Evolutionary conservation across 2,888 invertebrate species (phyloP), one percentile per base, ranked within the genome.

Genomic region (Mactromeris polynyma): DNA sequence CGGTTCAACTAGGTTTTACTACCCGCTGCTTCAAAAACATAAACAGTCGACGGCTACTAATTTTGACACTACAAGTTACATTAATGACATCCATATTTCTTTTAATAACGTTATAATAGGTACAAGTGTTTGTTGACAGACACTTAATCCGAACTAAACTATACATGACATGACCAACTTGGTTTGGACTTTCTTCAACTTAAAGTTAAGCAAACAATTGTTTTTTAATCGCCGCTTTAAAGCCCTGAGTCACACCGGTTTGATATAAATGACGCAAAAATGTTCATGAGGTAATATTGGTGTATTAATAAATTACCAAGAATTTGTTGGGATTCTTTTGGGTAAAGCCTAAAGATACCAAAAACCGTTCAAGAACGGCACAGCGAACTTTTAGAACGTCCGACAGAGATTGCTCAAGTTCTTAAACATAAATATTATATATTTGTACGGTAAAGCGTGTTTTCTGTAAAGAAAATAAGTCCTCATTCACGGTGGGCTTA

Each of bases 41-140:
- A n/a, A 26, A 21, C 58, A 64, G 26, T 26, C 26, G 58, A 64
- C 58, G 58, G 58, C 26, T 26, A 64, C 58, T 64, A 64, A 64
- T 64, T 46, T 46, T 11, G 21, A n/a, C 11, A 11, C 26, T 64
- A 64, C 58, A 64, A 26, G 26, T 58, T 64, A 64, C 26, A n/a
- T n/a, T 64, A 73, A 73, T 33, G 31, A 73, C 73, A 33, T 73
- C 73, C 33, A 33, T 26, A 64, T 73, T 73, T 9, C 17, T 33
- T 73, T 73, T 73, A 33, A 73, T 73, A 36, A 73, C 17, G 36
- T 73, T 73, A 33, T 73, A 73, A 73, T 73, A 19, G 73, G 31
- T 19, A 73, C 73, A 73, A 73, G 73, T 73, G 33, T 33, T 73
- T 73, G 73, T 73, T 73, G 73, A 73, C 73, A 73, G 73, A 17